A percentile compares a stretch with the other conserved stretches of the same genome.
Conservation (phyloP, 2,888 invertebrate genomes). For the Polietes domitor region DNA sequence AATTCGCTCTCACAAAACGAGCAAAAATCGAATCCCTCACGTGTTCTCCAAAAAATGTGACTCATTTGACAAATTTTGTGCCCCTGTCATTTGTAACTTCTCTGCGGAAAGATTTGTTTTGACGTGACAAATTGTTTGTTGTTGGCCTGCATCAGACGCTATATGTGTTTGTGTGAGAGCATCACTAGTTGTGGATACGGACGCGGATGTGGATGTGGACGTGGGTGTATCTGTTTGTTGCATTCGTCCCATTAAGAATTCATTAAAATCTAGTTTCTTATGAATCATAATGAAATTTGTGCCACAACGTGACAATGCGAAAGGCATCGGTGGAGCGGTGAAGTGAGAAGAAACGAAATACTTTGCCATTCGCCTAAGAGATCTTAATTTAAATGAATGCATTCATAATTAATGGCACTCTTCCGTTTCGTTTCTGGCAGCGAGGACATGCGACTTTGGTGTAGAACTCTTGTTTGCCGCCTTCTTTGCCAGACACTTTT, state of each 20-base stretch:
- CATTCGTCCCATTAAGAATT: slow-evolving; percentile 38
- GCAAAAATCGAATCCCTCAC: neutral
- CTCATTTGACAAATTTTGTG: slow-evolving; percentile 16
- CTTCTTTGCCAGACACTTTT: neutral
- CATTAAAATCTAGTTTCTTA: slow-evolving; percentile 39
- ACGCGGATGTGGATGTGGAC: neutral
- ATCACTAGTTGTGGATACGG: neutral
- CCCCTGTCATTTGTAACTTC: slow-evolving; percentile 16
- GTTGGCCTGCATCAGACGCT: neutral
- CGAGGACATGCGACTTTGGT: too few species aligned
- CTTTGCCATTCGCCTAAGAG: slow-evolving; percentile 13
- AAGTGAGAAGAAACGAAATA: neutral
- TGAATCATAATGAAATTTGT: slow-evolving; percentile 38
- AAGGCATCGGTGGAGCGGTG: neutral
- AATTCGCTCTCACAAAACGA: neutral
- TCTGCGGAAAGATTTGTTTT: slow-evolving; percentile 12
- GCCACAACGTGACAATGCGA: neutral
- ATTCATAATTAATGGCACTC: slow-evolving; percentile 38
- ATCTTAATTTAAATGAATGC: slow-evolving; percentile 40
- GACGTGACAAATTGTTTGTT: slow-evolving; percentile 25
- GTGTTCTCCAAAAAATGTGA: neutral
- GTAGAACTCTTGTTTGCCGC: neutral
- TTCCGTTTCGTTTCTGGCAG: neutral
- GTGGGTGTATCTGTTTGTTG: slow-evolving; percentile 14
- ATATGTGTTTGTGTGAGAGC: neutral